Conservation (phyloP, 2,113 vertebrate genomes). For the Tinamus guttatus region DNA sequence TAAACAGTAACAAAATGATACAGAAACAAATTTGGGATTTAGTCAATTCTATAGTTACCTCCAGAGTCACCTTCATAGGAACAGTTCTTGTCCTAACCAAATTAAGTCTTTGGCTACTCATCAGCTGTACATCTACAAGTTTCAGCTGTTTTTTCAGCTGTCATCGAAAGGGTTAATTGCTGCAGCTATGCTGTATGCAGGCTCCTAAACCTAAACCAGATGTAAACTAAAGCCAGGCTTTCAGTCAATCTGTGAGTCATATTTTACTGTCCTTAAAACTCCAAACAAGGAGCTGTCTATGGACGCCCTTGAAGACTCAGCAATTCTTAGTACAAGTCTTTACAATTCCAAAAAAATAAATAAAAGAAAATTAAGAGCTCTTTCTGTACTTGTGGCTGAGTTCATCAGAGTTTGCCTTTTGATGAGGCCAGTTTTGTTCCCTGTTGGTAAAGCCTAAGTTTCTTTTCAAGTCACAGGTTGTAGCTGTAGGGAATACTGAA, state of each 20-base stretch:
- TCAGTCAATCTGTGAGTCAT: slow-evolving; percentile 73
- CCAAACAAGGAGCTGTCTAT: slow-evolving; percentile 69
- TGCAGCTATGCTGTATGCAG: slow-evolving; percentile 45
- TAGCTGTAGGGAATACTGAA: background rate
- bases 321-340: slow-evolving; percentile 63
- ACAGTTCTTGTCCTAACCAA: background rate
- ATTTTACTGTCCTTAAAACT: slow-evolving; percentile 74
- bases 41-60: background rate
- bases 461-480: slow-evolving; percentile 26
- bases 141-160: slow-evolving; percentile 22
- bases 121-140: background rate
- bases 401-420: slow-evolving; percentile 45
- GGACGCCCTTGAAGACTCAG: slow-evolving; percentile 66
- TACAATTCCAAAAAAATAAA: slow-evolving; percentile 55
- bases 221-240: slow-evolving; percentile 75
- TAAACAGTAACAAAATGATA: background rate
- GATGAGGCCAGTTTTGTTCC: slow-evolving; percentile 2
- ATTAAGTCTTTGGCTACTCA: background rate
- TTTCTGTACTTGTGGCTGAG: slow-evolving; percentile 12
- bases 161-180: slow-evolving; percentile 69
- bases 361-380: slow-evolving; percentile 50
- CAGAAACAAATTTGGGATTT: background rate
- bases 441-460: background rate
- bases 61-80: background rate
- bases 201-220: slow-evolving; percentile 77